phyloP scores from a whole-genome alignment of 2,797 vertebrate genomes.

The Sebastes hubbsi region DNA sequence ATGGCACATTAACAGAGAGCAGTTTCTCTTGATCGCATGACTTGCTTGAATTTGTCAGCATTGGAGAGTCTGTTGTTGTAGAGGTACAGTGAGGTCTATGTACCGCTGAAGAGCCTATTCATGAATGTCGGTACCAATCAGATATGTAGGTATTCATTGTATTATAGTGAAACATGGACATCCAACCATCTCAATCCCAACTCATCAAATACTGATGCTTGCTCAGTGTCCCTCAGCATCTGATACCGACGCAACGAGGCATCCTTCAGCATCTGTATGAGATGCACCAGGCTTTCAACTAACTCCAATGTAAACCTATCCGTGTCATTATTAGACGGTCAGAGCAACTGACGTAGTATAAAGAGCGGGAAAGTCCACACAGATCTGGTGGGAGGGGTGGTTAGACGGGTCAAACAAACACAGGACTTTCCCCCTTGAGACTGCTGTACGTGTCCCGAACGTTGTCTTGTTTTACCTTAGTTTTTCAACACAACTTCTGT shows the following conservation, averaged over 20 bases:
- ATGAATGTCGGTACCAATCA: not conserved
- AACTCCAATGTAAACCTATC: not conserved
- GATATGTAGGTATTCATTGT: not conserved
- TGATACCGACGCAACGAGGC: not conserved
- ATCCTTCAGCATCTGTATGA: not conserved
- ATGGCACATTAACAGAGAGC: slow-evolving; percentile 75
- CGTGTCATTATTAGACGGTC: not conserved
- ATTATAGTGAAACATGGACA: not conserved
- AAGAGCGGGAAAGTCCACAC: too few species aligned
- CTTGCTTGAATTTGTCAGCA: slow-evolving; percentile 53
- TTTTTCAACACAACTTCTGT: too few species aligned
- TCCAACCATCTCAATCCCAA: not conserved
- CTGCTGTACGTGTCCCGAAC: too few species aligned
- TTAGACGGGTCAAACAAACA: too few species aligned
- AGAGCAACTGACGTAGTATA: too few species aligned
- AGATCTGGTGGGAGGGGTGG: too few species aligned
- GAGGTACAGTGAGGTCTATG: slow-evolving; percentile 12
- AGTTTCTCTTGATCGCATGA: slow-evolving; percentile 56
- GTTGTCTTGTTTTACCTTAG: too few species aligned
- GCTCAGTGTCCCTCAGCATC: not conserved
- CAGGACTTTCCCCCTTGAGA: accelerated
- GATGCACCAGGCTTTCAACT: not conserved
- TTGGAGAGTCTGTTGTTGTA: slow-evolving; percentile 34
- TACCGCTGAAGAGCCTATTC: slow-evolving; percentile 16
- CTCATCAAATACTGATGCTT: not conserved